Percentiles rank a stretch among this genome's conserved stretches.
Evolutionary conservation across 1,140 invertebrate species (phyloP).

Genomic region (Centruroides sculpturatus): DNA sequence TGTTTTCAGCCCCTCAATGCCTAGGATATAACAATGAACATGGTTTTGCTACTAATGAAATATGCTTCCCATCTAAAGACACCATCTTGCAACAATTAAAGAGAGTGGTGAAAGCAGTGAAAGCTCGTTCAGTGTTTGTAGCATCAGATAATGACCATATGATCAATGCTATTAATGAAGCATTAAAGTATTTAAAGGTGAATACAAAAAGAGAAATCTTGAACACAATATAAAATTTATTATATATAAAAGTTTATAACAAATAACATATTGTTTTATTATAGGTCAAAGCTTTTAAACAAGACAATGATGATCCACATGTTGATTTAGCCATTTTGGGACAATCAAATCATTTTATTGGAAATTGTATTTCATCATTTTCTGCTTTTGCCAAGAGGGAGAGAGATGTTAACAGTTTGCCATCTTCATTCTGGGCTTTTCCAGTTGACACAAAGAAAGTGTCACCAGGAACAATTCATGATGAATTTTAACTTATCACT

Average conservation of each 20-base stretch:
- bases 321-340: slow-evolving; percentile 81
- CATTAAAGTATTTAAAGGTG: slow-evolving; percentile 30
- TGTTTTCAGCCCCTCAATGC: slow-evolving; percentile 94
- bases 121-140: slow-evolving; percentile 66
- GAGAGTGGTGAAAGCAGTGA: slow-evolving; percentile 52
- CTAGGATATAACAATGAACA: slow-evolving; percentile 80
- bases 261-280: no score
- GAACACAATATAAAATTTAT: neutral
- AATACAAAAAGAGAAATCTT: neutral
- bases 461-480: no score
- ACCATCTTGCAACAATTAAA: slow-evolving; percentile 56
- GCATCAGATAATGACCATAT: slow-evolving; percentile 82
- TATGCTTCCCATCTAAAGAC: slow-evolving; percentile 65
- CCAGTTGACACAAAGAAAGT: slow-evolving; percentile 30
- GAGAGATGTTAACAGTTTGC: slow-evolving; percentile 60
- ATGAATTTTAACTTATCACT: no score
- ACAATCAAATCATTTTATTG: slow-evolving; percentile 82
- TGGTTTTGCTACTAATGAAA: slow-evolving; percentile 52
- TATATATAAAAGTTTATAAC: neutral
- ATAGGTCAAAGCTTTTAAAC: slow-evolving; percentile 43
- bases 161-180: slow-evolving; percentile 36
- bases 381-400: slow-evolving; percentile 84
- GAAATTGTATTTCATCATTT: slow-evolving; percentile 93
- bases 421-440: slow-evolving; percentile 79
- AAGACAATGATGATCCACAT: slow-evolving; percentile 54